Percentiles rank a stretch among this genome's conserved stretches.
phyloP scores from a whole-genome alignment of 2,113 vertebrate species.

The Chaetops frenatus region DNA sequence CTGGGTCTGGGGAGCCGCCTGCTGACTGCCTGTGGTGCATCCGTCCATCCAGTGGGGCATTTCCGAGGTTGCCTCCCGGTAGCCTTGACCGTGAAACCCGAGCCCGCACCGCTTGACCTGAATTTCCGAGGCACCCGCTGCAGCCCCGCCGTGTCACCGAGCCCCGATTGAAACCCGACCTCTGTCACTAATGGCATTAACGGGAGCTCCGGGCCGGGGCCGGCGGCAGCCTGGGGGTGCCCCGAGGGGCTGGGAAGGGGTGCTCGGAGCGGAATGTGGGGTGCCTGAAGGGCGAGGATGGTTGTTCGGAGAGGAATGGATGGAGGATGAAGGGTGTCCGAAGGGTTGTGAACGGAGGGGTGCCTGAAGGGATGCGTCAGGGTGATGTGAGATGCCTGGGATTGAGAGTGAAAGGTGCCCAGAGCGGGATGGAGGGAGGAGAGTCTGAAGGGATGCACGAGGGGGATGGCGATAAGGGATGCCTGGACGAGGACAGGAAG shows the following conservation, averaged over 20 bases:
- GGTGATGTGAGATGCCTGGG: no score
- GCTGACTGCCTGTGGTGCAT: background rate
- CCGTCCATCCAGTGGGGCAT: background rate
- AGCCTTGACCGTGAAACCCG: constrained; percentile 67
- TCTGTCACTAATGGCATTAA: constrained; percentile 69
- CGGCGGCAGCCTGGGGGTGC: constrained; percentile 51
- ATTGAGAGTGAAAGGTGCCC: background rate
- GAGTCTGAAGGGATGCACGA: no score
- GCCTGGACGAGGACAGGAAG: background rate
- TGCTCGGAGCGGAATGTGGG: background rate
- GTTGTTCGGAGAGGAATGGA: background rate
- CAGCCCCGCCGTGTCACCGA: constrained; percentile 45
- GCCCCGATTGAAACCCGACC: constrained; percentile 61
- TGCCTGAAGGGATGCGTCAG: background rate
- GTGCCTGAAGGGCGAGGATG: background rate
- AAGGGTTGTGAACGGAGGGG: background rate
- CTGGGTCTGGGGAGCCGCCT: background rate
- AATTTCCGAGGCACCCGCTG: constrained; percentile 59
- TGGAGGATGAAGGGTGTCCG: background rate
- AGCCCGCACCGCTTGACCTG: constrained; percentile 54
- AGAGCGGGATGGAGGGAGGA: background rate
- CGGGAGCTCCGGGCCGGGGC: constrained; percentile 10
- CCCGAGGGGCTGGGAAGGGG: background rate
- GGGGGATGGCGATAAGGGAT: background rate
- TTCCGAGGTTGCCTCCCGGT: constrained; percentile 10